Conservation (phyloP, 2,888 invertebrate genomes). For the Timema podura region DNA sequence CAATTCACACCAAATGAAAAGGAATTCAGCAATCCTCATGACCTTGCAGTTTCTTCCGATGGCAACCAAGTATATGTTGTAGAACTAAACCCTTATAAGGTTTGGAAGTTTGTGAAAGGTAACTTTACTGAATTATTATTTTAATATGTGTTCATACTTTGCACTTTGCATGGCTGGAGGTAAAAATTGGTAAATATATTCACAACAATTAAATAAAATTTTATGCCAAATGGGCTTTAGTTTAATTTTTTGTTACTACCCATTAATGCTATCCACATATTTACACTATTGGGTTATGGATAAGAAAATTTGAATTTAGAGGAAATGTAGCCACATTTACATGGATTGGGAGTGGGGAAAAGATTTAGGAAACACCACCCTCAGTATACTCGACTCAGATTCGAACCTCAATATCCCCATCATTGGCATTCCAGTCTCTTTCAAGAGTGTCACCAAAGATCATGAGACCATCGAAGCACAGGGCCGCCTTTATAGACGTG, state of each 20-base stretch:
- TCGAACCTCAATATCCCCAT: no score
- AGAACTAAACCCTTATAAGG: conserved; percentile 64
- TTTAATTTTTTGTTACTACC: not conserved
- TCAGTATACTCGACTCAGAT: no score
- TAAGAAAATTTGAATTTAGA: no score
- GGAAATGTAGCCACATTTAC: no score
- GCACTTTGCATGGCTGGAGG: not conserved
- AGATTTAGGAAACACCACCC: no score
- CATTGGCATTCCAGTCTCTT: no score
- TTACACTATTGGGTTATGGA: no score
- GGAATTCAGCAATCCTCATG: conserved; percentile 70
- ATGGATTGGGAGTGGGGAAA: no score
- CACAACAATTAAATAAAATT: not conserved
- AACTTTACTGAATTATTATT: conserved; percentile 11
- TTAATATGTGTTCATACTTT: not conserved
- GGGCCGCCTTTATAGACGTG: no score
- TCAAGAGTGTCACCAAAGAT: no score
- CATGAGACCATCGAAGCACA: no score
- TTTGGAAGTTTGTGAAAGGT: conserved; percentile 54
- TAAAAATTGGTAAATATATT: not conserved
- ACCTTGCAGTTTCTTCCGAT: conserved; percentile 65
- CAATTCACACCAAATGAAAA: conserved; percentile 57
- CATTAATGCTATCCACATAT: no score
- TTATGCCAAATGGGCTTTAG: not conserved
- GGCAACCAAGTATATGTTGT: conserved; percentile 71